phyloP scores from a whole-genome alignment of 2,113 vertebrate species.

The Balaeniceps rex region DNA sequence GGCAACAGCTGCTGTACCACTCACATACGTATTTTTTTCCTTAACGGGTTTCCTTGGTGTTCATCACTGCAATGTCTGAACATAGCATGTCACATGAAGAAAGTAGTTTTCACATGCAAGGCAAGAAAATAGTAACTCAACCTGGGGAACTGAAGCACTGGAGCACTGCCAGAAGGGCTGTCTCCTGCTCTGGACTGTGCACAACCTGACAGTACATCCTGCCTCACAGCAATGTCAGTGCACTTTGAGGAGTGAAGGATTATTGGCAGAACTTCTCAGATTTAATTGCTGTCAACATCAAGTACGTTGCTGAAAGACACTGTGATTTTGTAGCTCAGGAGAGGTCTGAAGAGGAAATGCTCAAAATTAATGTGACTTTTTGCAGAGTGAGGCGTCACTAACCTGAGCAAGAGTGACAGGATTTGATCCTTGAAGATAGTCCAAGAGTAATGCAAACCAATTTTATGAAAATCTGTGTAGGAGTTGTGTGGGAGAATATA shows the following conservation, averaged over 20 bases:
- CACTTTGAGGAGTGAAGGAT: not conserved
- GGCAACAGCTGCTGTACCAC: not conserved
- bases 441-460: not conserved
- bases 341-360: not conserved
- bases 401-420: not conserved
- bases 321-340: not conserved
- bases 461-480: not conserved
- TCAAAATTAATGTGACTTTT: not conserved
- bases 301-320: not conserved
- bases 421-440: not conserved
- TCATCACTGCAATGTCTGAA: not conserved
- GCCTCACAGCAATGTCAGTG: not conserved
- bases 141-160: rapidly evolving
- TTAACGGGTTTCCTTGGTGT: not conserved
- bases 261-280: not conserved
- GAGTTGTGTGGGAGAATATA: not conserved
- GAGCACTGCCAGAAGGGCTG: not conserved
- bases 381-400: not conserved
- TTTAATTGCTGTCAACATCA: not conserved
- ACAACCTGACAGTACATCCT: not conserved
- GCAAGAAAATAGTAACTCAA: not conserved
- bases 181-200: not conserved
- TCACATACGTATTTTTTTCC: rapidly evolving
- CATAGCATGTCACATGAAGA: not conserved
- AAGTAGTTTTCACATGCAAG: not conserved